These are phyloP conservation scores for Manacus vitellinus DNA, from an alignment of 2,113 vertebrate genomes.

Conservation along the genomic window DNA sequence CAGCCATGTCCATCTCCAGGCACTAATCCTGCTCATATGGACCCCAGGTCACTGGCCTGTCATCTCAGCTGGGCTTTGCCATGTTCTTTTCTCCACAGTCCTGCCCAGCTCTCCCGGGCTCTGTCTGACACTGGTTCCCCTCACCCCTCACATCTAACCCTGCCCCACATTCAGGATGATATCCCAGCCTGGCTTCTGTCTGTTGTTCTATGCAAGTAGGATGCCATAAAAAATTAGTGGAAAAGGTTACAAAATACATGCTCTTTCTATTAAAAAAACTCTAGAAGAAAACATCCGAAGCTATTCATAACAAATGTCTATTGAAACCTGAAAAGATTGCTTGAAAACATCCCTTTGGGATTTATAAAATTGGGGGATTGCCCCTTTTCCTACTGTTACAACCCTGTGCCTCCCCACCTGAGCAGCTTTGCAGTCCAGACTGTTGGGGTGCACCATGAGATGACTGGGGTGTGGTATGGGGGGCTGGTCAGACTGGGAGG, in stretches of 20 bases:
- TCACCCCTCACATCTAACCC: rapidly evolving
- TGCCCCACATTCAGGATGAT: not conserved
- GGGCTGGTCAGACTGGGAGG: rapidly evolving
- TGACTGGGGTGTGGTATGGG: rapidly evolving
- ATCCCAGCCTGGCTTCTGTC: not conserved
- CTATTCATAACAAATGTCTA: not conserved
- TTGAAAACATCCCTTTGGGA: not conserved
- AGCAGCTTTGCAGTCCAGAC: not conserved
- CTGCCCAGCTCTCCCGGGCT: rapidly evolving
- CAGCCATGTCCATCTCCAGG: not conserved
- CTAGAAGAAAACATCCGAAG: not conserved
- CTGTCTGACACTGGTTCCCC: rapidly evolving
- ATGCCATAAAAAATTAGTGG: not conserved
- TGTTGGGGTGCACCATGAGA: not conserved
- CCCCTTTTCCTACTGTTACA: not conserved
- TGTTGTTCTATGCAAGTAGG: not conserved
- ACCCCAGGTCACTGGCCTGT: not conserved
- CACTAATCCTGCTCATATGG: not conserved
- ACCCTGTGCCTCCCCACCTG: not conserved
- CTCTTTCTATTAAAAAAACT: not conserved
- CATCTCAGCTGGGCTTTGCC: rapidly evolving
- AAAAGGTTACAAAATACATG: not conserved
- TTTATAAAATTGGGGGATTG: not conserved
- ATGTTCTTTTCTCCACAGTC: not conserved
- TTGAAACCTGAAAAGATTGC: not conserved